phyloP scores from a whole-genome alignment of 1,140 invertebrate species.

The Caerostris darwini region DNA sequence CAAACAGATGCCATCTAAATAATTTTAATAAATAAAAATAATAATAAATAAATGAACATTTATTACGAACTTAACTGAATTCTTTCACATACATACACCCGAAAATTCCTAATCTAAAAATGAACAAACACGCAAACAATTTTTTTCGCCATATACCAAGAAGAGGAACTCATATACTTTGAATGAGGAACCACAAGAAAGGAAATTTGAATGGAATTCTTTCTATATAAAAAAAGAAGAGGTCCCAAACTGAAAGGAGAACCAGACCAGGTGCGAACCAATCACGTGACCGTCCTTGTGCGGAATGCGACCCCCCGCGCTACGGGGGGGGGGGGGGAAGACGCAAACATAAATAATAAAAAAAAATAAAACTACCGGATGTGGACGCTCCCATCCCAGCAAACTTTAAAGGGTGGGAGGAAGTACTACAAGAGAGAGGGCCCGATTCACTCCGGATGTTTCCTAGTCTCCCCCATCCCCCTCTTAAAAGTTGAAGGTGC shows the following conservation, averaged over 20 bases:
- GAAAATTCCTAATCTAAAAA: not conserved
- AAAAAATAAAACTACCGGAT: slow-evolving; percentile 16
- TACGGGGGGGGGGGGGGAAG: not conserved
- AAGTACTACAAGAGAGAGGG: not conserved
- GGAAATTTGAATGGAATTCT: slow-evolving; percentile 9
- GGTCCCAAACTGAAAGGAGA: not conserved
- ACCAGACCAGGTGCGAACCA: slow-evolving; percentile 20
- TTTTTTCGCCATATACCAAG: not conserved
- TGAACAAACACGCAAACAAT: not conserved
- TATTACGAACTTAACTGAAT: too few species aligned
- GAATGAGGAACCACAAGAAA: not conserved
- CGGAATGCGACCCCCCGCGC: slow-evolving; percentile 24
- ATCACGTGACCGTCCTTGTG: slow-evolving; percentile 33
- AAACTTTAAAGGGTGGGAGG: not conserved
- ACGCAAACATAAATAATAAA: not conserved
- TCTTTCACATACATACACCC: not conserved
- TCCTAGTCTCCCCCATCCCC: not conserved
- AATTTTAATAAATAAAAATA: too few species aligned
- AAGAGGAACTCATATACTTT: too few species aligned
- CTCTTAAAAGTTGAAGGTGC: not conserved
- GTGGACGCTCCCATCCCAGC: slow-evolving; percentile 36
- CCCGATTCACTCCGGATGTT: not conserved
- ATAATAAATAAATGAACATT: too few species aligned
- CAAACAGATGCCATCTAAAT: too few species aligned
- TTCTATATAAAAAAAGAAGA: not conserved